Percentiles rank a stretch among this genome's conserved stretches.
These are phyloP conservation scores for Heterotis niloticus DNA, from an alignment of 2,113 vertebrate genomes.

Conservation along the genomic window DNA sequence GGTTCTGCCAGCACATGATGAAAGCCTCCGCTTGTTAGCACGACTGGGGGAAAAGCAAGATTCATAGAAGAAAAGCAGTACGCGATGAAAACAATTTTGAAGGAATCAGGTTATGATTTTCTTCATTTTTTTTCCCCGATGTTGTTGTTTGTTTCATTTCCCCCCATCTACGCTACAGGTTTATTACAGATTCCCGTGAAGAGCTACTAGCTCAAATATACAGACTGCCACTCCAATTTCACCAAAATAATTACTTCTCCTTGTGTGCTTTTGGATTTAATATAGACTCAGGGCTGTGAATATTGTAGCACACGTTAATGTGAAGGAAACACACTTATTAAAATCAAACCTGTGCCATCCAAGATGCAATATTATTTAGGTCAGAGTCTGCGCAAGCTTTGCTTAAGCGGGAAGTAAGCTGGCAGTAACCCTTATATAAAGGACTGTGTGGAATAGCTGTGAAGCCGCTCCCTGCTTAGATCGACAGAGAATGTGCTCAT, in stretches of 20 bases:
- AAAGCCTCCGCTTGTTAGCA: constrained; percentile 23
- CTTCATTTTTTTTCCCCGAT: constrained; percentile 36
- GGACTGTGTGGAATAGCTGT: not conserved
- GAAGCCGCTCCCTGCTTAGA: not conserved
- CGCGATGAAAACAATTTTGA: constrained; percentile 42
- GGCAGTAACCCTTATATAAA: constrained; percentile 19
- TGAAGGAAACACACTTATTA: constrained; percentile 24
- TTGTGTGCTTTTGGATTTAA: constrained; percentile 23
- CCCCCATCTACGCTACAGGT: constrained; percentile 23
- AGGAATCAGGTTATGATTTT: constrained; percentile 43
- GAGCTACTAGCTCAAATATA: constrained; percentile 11
- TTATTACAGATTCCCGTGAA: constrained; percentile 13
- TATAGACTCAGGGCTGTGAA: constrained; percentile 15
- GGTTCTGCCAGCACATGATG: constrained; percentile 14
- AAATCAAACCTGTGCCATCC: constrained; percentile 25
- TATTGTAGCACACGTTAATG: constrained; percentile 28
- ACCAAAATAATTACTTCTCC: constrained; percentile 24
- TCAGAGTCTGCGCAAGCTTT: not conserved
- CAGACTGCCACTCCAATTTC: constrained; percentile 19
- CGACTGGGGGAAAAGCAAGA: not conserved
- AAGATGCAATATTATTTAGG: not conserved
- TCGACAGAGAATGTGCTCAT: not conserved
- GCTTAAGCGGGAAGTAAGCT: constrained; percentile 11
- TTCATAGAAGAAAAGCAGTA: constrained; percentile 7
- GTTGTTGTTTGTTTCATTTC: constrained; percentile 54